Conservation (phyloP, 2,113 vertebrate genomes). For the Heterochromis multidens region DNA sequence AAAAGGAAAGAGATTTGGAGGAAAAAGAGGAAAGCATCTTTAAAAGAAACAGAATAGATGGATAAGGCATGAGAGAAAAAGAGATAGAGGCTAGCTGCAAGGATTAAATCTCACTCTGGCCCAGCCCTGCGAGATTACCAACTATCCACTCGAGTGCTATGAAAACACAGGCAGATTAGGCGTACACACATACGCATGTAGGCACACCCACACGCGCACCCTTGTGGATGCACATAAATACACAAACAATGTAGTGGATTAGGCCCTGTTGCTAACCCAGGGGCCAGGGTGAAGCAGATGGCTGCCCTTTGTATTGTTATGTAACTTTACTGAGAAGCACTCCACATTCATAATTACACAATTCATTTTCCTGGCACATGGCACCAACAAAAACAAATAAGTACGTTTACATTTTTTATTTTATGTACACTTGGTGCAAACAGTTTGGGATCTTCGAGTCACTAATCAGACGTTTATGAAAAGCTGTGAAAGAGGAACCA, state of each 20-base stretch:
- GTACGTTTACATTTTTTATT: background rate
- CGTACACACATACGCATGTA: background rate
- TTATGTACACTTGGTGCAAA: background rate
- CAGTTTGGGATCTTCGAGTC: background rate
- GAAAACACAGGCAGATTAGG: slow-evolving; percentile 62
- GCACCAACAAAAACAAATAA: background rate
- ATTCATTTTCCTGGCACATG: background rate
- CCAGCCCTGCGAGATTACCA: slow-evolving; percentile 55
- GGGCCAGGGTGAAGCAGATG: slow-evolving; percentile 65
- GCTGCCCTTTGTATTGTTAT: slow-evolving; percentile 59
- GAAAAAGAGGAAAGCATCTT: background rate
- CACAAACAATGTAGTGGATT: slow-evolving; percentile 53
- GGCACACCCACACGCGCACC: background rate
- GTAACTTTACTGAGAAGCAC: slow-evolving; percentile 39
- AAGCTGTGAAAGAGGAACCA: background rate
- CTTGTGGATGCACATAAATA: slow-evolving; percentile 10
- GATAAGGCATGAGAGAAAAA: slow-evolving; percentile 1
- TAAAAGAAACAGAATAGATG: background rate
- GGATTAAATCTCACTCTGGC: slow-evolving; percentile 64
- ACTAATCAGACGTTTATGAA: background rate
- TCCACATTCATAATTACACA: slow-evolving; percentile 8
- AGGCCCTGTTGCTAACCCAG: slow-evolving; percentile 36
- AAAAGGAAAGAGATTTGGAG: background rate
- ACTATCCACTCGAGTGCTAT: slow-evolving; percentile 47
- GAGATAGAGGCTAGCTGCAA: slow-evolving; percentile 31